phyloP scores from a whole-genome alignment of 2,113 vertebrate genomes.

The Ia io region DNA sequence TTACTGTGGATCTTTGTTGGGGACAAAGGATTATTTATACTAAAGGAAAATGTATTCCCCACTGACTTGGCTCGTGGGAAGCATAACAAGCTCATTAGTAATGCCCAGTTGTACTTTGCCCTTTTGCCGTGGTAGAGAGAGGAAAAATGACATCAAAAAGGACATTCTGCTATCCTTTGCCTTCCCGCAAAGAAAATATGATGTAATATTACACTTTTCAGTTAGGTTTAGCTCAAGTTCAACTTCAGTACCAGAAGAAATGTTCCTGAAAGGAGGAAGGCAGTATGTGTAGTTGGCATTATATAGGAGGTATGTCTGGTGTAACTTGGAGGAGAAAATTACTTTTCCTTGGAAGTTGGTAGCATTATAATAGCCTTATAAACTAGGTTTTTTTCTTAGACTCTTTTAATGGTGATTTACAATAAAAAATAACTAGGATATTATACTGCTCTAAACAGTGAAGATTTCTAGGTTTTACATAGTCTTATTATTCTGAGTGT shows the following conservation, averaged over 20 bases:
- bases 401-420: neutral
- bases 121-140: conserved; percentile 74
- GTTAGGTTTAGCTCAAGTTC: conserved; percentile 31
- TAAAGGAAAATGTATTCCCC: conserved; percentile 82
- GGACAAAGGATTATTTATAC: conserved; percentile 86
- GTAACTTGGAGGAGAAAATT: neutral
- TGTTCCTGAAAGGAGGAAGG: neutral
- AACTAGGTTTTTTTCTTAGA: neutral
- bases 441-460: neutral
- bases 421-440: neutral
- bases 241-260: neutral
- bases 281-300: neutral
- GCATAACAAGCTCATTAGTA: conserved; percentile 81
- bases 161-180: conserved; percentile 17
- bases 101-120: conserved; percentile 78
- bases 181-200: conserved; percentile 57
- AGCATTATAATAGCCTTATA: neutral
- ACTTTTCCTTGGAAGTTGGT: conserved; percentile 16
- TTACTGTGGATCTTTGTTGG: conserved; percentile 75
- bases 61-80: conserved; percentile 81
- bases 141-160: conserved; percentile 72
- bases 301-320: neutral
- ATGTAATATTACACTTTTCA: neutral
- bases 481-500: neutral
- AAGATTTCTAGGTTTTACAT: neutral